Evolutionary conservation across 1,140 invertebrate genomes (phyloP), one percentile per base, ranked within the genome.

Genomic region (Sarcophaga peregrina): DNA sequence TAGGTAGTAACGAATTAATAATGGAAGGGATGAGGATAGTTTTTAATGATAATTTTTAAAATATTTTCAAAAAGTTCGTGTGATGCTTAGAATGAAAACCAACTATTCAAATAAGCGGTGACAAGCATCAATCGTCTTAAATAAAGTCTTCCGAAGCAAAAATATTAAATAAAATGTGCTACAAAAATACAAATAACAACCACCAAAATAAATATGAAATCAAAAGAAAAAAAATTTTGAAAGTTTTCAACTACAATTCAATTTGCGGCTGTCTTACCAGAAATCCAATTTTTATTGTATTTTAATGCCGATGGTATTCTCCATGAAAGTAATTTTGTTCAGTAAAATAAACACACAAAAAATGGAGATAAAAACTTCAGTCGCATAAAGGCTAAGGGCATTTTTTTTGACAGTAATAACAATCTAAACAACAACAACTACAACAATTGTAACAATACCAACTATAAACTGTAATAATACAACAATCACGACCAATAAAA

Each of bases 361-460:
- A 20, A 25, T 78, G 9, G 11, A 47, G 13, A n/a, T 52, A 78
- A 52, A 78, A 48, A 50, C 20, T 78, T 52, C n/a, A 78, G 50
- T 50, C 75, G 50, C 50, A 78, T 52, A 76, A 76, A 76, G 74
- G 45, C 45, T 76, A 76, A 76, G 74, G 74, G 74, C 74, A 76
- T 17, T n/a, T 68, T n/a, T 68, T 17, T 37, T 68, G 17, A 68
- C 62, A 25, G 20, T 9, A n/a, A 68, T 8, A 68, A 68, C 20
- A 20, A 20, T 62, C 15, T 37, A 13, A 62, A n/a, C 15, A 62
- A 62, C 58, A 17, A 20, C 20, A n/a, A 68, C 62, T 9, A 68
- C n/a, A n/a, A 68, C n/a, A 68, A 68, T 20, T 9, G 8, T 62
- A 62, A 4, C 58, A 62, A 17, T 8, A 62, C 17, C 62, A 20